Evolutionary conservation across 2,113 vertebrate genomes (phyloP).

Genomic region (Lichenostomus cassidix): DNA sequence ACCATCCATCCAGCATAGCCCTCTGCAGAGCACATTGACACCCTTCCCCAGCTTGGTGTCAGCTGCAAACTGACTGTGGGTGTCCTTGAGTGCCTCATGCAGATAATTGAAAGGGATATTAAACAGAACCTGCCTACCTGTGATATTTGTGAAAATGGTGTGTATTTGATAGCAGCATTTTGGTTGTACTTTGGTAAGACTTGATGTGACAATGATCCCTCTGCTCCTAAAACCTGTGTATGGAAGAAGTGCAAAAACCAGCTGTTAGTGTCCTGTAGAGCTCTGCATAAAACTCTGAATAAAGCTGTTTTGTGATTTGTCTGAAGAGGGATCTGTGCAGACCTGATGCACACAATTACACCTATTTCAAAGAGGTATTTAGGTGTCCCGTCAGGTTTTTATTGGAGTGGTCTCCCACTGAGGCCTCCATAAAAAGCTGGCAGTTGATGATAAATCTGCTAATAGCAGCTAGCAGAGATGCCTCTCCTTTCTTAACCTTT

Average conservation of each 20-base stretch:
- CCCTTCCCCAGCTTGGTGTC: neutral
- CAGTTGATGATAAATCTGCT: neutral
- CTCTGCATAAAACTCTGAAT: neutral
- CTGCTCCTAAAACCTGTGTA: neutral
- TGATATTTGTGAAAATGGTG: neutral
- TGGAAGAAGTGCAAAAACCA: neutral
- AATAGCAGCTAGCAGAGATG: neutral
- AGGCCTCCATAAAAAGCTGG: neutral
- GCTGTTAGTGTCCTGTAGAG: neutral
- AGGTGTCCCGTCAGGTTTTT: neutral
- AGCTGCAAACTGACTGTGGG: neutral
- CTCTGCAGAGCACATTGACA: neutral
- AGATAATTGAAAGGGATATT: neutral
- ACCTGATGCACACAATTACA: neutral
- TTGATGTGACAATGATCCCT: neutral
- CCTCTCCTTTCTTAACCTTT: neutral
- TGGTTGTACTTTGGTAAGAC: rapidly evolving
- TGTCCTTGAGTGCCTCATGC: rapidly evolving
- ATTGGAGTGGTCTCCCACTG: neutral
- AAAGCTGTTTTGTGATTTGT: neutral
- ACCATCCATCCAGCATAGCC: too few species aligned
- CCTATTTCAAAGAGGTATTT: neutral
- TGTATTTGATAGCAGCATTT: neutral
- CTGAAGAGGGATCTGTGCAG: neutral
- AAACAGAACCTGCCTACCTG: neutral